phyloP scores from a whole-genome alignment of 2,113 vertebrate species.

The Pantherophis guttatus region DNA sequence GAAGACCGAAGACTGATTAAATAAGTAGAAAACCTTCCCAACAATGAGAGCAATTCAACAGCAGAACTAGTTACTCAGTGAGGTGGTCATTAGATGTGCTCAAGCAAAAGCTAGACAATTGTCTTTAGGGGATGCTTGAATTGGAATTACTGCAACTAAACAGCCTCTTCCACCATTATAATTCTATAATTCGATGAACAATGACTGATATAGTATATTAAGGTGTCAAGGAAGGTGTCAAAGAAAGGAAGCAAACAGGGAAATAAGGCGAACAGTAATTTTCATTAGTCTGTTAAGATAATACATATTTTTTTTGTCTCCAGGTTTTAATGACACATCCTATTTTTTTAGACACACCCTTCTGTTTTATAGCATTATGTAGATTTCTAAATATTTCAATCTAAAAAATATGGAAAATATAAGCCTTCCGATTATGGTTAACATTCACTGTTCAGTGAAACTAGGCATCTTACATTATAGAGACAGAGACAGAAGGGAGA shows the following conservation, averaged over 20 bases:
- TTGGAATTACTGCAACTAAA: background rate
- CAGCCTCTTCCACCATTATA: background rate
- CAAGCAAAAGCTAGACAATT: background rate
- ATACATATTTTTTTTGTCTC: slow-evolving; percentile 27
- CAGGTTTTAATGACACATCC: slow-evolving; percentile 36
- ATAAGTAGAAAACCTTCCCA: background rate
- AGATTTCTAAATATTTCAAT: slow-evolving; percentile 62
- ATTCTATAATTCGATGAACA: background rate
- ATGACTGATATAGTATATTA: background rate
- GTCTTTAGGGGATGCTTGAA: background rate
- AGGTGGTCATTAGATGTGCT: background rate
- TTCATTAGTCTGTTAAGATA: slow-evolving; percentile 7
- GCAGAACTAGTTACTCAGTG: background rate
- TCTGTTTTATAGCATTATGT: slow-evolving; percentile 55
- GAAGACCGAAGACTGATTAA: background rate
- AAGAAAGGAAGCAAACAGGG: background rate
- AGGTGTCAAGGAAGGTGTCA: background rate
- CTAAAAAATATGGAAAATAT: slow-evolving; percentile 53
- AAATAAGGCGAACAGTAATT: slow-evolving; percentile 9
- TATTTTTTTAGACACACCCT: slow-evolving; percentile 30
- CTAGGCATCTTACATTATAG: slow-evolving; percentile 40
- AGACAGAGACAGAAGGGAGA: background rate
- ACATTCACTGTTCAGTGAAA: slow-evolving; percentile 52
- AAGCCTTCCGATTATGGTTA: slow-evolving; percentile 59
- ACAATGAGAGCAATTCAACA: background rate